phyloP scores from a whole-genome alignment of 2,113 vertebrate species.

The Salminus brasiliensis region DNA sequence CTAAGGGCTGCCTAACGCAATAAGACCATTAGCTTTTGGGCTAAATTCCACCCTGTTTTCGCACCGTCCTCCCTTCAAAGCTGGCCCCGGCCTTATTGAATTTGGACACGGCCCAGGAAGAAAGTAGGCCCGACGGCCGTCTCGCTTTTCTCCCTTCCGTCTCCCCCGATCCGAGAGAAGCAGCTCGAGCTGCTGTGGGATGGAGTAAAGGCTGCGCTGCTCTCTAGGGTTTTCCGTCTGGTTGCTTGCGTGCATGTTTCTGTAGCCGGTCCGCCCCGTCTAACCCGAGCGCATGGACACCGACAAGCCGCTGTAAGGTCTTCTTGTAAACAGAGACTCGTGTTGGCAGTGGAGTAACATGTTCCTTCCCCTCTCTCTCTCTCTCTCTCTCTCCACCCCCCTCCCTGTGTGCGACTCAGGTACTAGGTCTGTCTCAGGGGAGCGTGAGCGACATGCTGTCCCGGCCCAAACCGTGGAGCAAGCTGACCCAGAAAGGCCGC shows the following conservation, averaged over 20 bases:
- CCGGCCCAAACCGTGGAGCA: constrained; percentile 91
- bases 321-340: neutral
- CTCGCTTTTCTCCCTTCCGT: neutral
- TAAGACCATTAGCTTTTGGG: constrained; percentile 5
- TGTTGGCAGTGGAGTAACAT: neutral
- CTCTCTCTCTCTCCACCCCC: neutral
- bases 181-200: neutral
- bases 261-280: constrained; percentile 13
- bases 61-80: neutral
- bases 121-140: neutral
- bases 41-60: neutral
- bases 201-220: neutral
- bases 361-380: neutral
- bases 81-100: constrained; percentile 2
- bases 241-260: constrained; percentile 6
- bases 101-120: neutral
- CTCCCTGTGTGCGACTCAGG: constrained; percentile 68
- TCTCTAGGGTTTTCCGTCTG: neutral
- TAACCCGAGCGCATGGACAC: constrained; percentile 8
- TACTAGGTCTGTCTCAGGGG: constrained; percentile 90
- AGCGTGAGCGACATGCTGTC: constrained; percentile 94
- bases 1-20: neutral
- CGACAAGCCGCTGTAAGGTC: neutral
- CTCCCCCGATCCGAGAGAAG: neutral
- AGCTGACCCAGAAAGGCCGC: constrained; percentile 92